These are phyloP conservation scores for Kryptopterus vitreolus DNA, from an alignment of 2,797 vertebrate species.

Conservation along the genomic window DNA sequence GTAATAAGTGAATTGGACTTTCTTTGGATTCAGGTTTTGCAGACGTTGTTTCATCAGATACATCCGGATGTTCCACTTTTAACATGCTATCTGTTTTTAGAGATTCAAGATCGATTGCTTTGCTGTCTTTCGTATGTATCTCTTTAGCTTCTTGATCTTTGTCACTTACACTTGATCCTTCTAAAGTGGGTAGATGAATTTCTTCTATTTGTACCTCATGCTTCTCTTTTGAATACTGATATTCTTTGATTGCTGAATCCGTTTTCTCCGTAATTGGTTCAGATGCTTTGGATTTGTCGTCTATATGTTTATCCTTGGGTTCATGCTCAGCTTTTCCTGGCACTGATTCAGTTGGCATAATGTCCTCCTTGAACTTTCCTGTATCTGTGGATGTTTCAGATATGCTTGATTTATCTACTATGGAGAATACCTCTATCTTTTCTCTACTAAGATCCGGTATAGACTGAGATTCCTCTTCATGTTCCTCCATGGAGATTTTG, in stretches of 20 bases:
- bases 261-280: slow-evolving; percentile 26
- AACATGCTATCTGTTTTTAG: slow-evolving; percentile 4
- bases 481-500: slow-evolving; percentile 28
- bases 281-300: slow-evolving; percentile 1
- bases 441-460: slow-evolving; percentile 20
- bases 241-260: slow-evolving; percentile 12
- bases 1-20: slow-evolving; percentile 19
- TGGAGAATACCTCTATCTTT: slow-evolving; percentile 4
- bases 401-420: slow-evolving; percentile 17
- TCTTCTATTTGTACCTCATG: slow-evolving; percentile 52
- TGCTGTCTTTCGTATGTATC: slow-evolving; percentile 9
- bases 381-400: slow-evolving; percentile 11
- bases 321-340: slow-evolving; percentile 35
- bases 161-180: slow-evolving; percentile 43
- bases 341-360: slow-evolving; percentile 26
- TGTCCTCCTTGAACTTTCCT: slow-evolving; percentile 29
- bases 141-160: slow-evolving; percentile 46
- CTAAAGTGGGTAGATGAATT: slow-evolving; percentile 56
- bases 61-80: slow-evolving; percentile 14
- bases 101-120: slow-evolving; percentile 7
- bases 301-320: slow-evolving; percentile 24
- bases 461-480: slow-evolving; percentile 23
- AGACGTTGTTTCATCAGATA: slow-evolving; percentile 22
- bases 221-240: slow-evolving; percentile 36
- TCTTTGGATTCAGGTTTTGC: slow-evolving; percentile 26